phyloP scores from a whole-genome alignment of 2,113 vertebrate species.

The Donacobius atricapilla region DNA sequence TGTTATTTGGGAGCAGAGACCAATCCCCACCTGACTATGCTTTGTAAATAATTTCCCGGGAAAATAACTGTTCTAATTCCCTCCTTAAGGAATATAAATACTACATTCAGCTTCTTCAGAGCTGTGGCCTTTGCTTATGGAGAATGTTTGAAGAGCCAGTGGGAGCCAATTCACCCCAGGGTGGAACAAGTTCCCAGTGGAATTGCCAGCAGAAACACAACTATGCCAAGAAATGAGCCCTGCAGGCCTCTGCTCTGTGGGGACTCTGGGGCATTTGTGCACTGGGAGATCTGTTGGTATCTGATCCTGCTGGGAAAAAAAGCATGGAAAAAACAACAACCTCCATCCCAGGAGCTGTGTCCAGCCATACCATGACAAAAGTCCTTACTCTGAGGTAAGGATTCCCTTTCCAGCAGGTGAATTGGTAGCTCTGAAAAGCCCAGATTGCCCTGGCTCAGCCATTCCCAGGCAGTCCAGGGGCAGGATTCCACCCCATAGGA shows the following conservation, averaged over 20 bases:
- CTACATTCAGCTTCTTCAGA: neutral
- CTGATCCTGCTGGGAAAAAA: neutral
- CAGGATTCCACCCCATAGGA: neutral
- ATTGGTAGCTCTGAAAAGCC: neutral
- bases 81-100: neutral
- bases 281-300: neutral
- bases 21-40: neutral
- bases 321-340: neutral
- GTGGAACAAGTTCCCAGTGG: neutral
- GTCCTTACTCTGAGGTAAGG: neutral
- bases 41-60: neutral
- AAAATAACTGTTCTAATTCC: neutral
- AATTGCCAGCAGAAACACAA: neutral
- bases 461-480: neutral
- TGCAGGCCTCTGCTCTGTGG: neutral
- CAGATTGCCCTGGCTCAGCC: neutral
- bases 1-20: neutral
- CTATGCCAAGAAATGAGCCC: neutral
- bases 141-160: neutral
- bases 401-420: neutral
- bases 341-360: neutral
- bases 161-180: neutral
- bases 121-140: neutral
- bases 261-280: neutral
- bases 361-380: neutral